These are phyloP conservation scores for Dolichoris vasculosae DNA, from an alignment of 1,140 invertebrate species.

Conservation along the genomic window DNA sequence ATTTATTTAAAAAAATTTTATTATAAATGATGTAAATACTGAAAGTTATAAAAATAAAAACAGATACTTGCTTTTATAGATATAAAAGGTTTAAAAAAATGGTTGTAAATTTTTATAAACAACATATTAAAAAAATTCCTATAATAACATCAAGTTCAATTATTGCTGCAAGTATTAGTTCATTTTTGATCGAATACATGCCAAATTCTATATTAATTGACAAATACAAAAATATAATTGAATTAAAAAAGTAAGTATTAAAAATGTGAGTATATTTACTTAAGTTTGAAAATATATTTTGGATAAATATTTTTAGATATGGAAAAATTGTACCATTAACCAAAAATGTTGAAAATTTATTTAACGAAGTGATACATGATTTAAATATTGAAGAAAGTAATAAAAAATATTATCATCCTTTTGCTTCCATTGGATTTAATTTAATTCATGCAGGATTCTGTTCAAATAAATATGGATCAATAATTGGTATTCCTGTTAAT, in stretches of 20 bases:
- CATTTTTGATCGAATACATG: slow-evolving; percentile 21
- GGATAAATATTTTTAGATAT: slow-evolving; percentile 50
- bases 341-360: slow-evolving; percentile 64
- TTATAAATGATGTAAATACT: no score
- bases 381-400: slow-evolving; percentile 69
- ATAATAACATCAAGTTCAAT: neutral
- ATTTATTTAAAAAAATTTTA: no score
- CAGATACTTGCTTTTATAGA: neutral
- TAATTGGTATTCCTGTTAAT: slow-evolving; percentile 80
- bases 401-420: slow-evolving; percentile 74
- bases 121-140: neutral
- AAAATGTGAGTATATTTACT: neutral
- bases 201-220: slow-evolving; percentile 75
- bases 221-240: slow-evolving; percentile 73
- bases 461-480: slow-evolving; percentile 71
- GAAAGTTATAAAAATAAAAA: no score
- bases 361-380: slow-evolving; percentile 75
- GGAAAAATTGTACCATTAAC: slow-evolving; percentile 70
- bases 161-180: neutral
- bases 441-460: slow-evolving; percentile 75
- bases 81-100: slow-evolving; percentile 1
- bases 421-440: slow-evolving; percentile 80
- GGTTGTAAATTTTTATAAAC: neutral
- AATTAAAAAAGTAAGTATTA: slow-evolving; percentile 74
- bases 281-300: neutral